A percentile compares a stretch with the other conserved stretches of the same genome.
phyloP scores from a whole-genome alignment of 2,888 invertebrate genomes.

The Aphidoletes aphidimyza region DNA sequence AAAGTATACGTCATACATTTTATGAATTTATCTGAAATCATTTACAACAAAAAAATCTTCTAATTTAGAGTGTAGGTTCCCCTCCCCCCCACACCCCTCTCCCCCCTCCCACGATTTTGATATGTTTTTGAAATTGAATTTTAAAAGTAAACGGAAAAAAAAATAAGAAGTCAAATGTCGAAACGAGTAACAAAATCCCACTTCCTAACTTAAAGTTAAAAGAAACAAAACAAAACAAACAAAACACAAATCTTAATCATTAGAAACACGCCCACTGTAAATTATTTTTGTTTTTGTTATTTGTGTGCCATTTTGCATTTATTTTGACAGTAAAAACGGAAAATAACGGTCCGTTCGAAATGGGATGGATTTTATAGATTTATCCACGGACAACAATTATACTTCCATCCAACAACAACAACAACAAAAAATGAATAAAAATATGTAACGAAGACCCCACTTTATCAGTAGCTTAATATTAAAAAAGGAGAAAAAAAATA shows the following conservation, averaged over 20 bases:
- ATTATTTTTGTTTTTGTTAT: slow-evolving; percentile 29
- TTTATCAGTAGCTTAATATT: neutral
- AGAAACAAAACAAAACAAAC: neutral
- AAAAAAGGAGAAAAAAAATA: neutral
- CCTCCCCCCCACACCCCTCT: too few species aligned
- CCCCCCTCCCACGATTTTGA: too few species aligned
- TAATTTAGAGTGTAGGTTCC: neutral
- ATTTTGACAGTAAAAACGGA: neutral
- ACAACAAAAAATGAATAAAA: too few species aligned
- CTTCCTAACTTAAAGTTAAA: slow-evolving; percentile 19
- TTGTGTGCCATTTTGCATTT: slow-evolving; percentile 49
- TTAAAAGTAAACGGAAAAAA: too few species aligned
- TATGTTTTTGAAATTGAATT: too few species aligned
- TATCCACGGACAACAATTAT: neutral
- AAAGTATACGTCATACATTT: slow-evolving; percentile 31
- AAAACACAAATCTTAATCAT: neutral
- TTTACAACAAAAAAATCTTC: neutral
- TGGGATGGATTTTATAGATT: neutral
- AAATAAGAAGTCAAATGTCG: too few species aligned
- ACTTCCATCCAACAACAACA: neutral
- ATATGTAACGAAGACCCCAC: neutral
- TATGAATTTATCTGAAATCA: slow-evolving; percentile 3
- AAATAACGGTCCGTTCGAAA: neutral
- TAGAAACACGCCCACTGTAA: neutral
- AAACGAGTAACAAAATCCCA: neutral